Evolutionary conservation across 1,140 invertebrate genomes (phyloP).

Genomic region (Pseudachorutes palmiensis): DNA sequence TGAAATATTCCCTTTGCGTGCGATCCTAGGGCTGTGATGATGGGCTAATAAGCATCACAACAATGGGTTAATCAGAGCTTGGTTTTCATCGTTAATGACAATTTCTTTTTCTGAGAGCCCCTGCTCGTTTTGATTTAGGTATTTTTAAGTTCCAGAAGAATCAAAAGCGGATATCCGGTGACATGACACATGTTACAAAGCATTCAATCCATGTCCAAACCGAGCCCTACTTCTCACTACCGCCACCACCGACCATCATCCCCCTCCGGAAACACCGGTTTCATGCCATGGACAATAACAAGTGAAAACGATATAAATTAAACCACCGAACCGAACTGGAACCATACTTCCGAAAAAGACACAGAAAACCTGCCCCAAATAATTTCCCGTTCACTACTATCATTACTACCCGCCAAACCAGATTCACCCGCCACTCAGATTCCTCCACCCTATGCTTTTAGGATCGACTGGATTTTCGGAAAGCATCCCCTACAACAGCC

Average conservation of each 20-base stretch:
- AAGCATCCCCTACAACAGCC: too few relatives aligned
- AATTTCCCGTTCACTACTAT: too few relatives aligned
- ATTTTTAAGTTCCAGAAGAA: slow-evolving; percentile 26
- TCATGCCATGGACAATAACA: background rate
- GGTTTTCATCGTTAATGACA: background rate
- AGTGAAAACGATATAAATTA: slow-evolving; percentile 9
- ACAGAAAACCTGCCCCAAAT: too few relatives aligned
- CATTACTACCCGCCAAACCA: background rate
- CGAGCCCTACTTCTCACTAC: background rate
- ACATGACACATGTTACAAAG: slow-evolving; percentile 28
- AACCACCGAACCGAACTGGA: background rate
- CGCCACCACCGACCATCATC: background rate
- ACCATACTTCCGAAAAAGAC: background rate
- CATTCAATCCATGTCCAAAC: background rate
- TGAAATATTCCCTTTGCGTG: too few relatives aligned
- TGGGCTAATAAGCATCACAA: too few relatives aligned
- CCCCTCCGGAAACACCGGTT: slow-evolving; percentile 8
- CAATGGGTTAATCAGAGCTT: too few relatives aligned
- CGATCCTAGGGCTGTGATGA: too few relatives aligned
- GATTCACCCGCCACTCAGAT: background rate
- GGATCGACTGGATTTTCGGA: too few relatives aligned
- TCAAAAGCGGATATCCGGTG: slow-evolving; percentile 40
- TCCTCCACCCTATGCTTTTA: too few relatives aligned
- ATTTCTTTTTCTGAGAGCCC: background rate
- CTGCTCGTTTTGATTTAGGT: slow-evolving; percentile 12